Conservation (phyloP, 2,888 invertebrate genomes). For the Xylocampa areola region DNA sequence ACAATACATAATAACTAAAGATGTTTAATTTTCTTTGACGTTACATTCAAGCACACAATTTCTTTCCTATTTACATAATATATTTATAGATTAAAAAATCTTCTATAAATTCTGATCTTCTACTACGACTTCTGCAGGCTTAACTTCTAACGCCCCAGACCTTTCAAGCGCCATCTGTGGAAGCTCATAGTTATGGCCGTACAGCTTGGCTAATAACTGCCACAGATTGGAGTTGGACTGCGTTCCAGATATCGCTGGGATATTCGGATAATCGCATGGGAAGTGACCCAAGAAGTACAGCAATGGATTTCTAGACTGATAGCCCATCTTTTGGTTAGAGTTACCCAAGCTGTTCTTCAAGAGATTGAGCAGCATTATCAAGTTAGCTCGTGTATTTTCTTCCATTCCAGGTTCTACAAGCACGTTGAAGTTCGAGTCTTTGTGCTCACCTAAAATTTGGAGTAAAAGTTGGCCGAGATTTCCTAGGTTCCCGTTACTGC, state of each 20-base stretch:
- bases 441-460: slow-evolving; percentile 18
- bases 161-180: slow-evolving; percentile 19
- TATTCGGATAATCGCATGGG: slow-evolving; percentile 48
- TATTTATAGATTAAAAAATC: too few species aligned
- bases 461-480: slow-evolving; percentile 21
- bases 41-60: too few species aligned
- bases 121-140: not conserved
- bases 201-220: slow-evolving; percentile 37
- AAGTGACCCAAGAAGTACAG: slow-evolving; percentile 48
- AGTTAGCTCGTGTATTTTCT: slow-evolving; percentile 20
- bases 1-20: too few species aligned
- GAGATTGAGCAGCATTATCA: slow-evolving; percentile 35
- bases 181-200: slow-evolving; percentile 16
- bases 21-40: too few species aligned
- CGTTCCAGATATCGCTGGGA: slow-evolving; percentile 20
- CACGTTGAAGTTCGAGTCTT: slow-evolving; percentile 32
- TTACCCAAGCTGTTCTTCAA: slow-evolving; percentile 28
- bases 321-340: slow-evolving; percentile 21
- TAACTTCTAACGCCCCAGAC: slow-evolving; percentile 28
- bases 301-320: slow-evolving; percentile 38
- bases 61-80: too few species aligned
- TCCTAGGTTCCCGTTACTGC: too few species aligned
- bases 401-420: slow-evolving; percentile 41
- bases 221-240: slow-evolving; percentile 30
- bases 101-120: too few species aligned